These are phyloP conservation scores for Peromyscus attwateri DNA, from an alignment of 2,797 vertebrate species.

Conservation along the genomic window DNA sequence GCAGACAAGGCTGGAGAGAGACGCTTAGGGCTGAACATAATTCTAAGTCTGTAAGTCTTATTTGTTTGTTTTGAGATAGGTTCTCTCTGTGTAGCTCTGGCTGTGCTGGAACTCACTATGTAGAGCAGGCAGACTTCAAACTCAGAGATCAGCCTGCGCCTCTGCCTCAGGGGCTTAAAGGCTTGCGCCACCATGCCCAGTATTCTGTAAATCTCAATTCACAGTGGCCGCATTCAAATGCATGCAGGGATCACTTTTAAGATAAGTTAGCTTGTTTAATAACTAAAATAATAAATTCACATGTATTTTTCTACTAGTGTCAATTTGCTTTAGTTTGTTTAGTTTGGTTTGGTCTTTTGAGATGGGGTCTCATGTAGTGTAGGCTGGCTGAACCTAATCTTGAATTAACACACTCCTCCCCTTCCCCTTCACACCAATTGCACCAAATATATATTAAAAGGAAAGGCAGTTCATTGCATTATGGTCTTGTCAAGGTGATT, in stretches of 20 bases:
- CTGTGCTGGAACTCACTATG: not conserved
- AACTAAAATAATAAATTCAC: conserved; percentile 7
- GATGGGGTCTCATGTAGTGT: not conserved
- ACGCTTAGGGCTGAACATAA: conserved; percentile 89
- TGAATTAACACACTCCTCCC: not conserved
- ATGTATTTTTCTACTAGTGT: not conserved
- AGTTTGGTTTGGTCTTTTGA: not conserved
- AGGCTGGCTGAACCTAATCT: not conserved
- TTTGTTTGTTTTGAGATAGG: not conserved
- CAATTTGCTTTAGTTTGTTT: not conserved
- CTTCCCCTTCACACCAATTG: no score
- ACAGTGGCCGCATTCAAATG: not conserved
- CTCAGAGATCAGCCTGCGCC: not conserved
- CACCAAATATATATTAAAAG: not conserved
- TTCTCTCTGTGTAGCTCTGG: not conserved
- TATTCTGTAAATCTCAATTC: not conserved
- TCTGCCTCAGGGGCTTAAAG: no score
- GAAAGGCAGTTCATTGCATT: not conserved
- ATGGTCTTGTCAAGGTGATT: no score
- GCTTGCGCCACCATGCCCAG: not conserved
- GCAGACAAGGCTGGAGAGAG: conserved; percentile 89
- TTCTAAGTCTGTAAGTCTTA: not conserved
- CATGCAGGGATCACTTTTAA: not conserved
- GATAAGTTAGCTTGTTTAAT: not conserved
- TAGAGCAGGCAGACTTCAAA: not conserved